A percentile compares a stretch with the other conserved stretches of the same genome.
These are phyloP conservation scores for Microcebus lehilahytsara DNA, from an alignment of 2,113 vertebrate species.

Conservation along the genomic window DNA sequence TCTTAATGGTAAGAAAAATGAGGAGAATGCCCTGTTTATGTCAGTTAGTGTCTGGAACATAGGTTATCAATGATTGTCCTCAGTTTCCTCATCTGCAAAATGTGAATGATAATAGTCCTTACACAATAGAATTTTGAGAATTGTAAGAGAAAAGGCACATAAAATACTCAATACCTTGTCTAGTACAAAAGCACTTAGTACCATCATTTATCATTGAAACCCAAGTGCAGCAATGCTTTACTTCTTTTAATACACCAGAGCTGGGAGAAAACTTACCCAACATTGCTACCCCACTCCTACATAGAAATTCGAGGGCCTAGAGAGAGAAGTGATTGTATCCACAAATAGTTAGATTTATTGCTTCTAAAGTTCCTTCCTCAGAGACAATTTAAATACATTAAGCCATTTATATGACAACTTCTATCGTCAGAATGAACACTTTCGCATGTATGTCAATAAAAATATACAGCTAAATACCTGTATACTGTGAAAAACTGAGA, in stretches of 20 bases:
- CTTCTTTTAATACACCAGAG: background rate
- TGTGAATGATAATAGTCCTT: background rate
- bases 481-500: background rate
- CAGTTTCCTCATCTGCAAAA: constrained; percentile 20
- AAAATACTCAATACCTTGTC: background rate
- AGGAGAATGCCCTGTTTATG: background rate
- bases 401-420: background rate
- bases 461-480: background rate
- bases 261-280: background rate
- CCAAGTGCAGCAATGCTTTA: background rate
- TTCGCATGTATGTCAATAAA: background rate
- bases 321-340: background rate
- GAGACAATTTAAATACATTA: constrained; percentile 38
- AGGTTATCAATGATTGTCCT: background rate
- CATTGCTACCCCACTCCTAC: background rate
- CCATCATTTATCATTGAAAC: background rate
- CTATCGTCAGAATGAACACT: background rate
- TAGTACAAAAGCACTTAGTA: background rate
- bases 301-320: background rate
- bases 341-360: background rate
- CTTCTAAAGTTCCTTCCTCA: background rate
- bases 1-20: background rate
- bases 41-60: background rate
- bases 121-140: background rate
- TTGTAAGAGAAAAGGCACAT: background rate